phyloP scores from a whole-genome alignment of 2,797 vertebrate species.

The Oreonectes daqikongensis region DNA sequence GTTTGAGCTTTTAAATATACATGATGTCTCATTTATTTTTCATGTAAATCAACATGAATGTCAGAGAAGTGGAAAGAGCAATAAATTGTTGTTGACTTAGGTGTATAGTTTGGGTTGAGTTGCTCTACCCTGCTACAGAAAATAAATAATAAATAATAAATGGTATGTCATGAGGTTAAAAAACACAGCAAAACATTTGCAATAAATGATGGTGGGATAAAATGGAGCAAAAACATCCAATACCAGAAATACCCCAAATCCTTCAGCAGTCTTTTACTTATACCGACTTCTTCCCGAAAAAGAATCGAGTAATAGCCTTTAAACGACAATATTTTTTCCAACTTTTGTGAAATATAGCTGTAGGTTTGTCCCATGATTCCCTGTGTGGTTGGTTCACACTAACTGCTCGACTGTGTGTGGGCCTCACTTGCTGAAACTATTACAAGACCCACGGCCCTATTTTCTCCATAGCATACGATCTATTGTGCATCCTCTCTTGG shows the following conservation, averaged over 20 bases:
- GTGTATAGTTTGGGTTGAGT: background rate
- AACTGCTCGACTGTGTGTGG: background rate
- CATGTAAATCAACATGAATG: background rate
- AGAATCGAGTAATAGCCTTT: background rate
- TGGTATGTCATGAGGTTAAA: background rate
- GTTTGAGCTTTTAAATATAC: background rate
- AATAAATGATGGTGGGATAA: constrained; percentile 18
- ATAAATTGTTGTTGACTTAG: background rate
- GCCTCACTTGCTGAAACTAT: constrained; percentile 17
- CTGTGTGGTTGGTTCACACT: constrained; percentile 22
- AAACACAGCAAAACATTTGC: background rate
- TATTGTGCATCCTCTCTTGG: background rate
- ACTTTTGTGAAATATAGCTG: background rate
- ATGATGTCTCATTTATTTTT: background rate
- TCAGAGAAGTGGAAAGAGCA: no score
- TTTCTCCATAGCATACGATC: background rate
- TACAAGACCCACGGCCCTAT: constrained; percentile 7
- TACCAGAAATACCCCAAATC: constrained; percentile 10
- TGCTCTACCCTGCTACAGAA: background rate
- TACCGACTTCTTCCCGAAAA: background rate
- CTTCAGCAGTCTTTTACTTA: background rate
- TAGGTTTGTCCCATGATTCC: constrained; percentile 29
- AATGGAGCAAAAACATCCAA: background rate
- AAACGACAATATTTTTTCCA: no score
- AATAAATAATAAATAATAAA: background rate